phyloP scores from a whole-genome alignment of 1,140 invertebrate species.

The Campoletis sonorensis region DNA sequence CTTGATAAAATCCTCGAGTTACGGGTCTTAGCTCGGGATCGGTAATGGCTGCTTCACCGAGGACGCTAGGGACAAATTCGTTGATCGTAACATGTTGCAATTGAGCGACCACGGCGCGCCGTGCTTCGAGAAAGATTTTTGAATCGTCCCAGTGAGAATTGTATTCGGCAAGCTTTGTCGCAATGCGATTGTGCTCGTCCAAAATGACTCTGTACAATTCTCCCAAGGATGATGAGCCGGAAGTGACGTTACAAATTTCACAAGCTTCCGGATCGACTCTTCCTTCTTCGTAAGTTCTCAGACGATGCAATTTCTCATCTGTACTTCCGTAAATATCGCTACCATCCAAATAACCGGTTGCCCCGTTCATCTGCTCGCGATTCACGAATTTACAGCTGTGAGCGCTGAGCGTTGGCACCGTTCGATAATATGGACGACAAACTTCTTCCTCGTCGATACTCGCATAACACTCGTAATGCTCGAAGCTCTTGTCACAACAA shows the following conservation, averaged over 20 bases:
- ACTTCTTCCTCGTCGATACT: slow-evolving; percentile 65
- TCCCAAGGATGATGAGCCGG: slow-evolving; percentile 71
- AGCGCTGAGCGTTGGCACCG: slow-evolving; percentile 81
- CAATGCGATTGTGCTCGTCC: slow-evolving; percentile 90
- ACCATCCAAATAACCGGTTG: slow-evolving; percentile 91
- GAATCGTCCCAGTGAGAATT: slow-evolving; percentile 93
- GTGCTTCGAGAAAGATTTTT: slow-evolving; percentile 86
- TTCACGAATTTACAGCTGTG: slow-evolving; percentile 82
- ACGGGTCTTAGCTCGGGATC: slow-evolving; percentile 82
- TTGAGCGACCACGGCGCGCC: slow-evolving; percentile 85
- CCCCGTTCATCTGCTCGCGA: slow-evolving; percentile 92
- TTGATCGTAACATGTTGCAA: slow-evolving; percentile 93
- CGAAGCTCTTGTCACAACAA: slow-evolving; percentile 61
- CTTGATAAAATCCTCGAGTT: slow-evolving; percentile 82
- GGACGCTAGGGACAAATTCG: slow-evolving; percentile 88
- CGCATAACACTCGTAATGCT: slow-evolving; percentile 78
- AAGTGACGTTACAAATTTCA: slow-evolving; percentile 74
- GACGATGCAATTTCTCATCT: slow-evolving; percentile 80
- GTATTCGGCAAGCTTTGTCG: slow-evolving; percentile 81
- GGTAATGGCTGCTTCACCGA: slow-evolving; percentile 83
- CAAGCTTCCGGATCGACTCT: slow-evolving; percentile 82
- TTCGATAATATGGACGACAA: slow-evolving; percentile 86
- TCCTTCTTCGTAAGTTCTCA: slow-evolving; percentile 86
- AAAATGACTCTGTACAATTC: slow-evolving; percentile 84
- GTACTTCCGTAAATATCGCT: slow-evolving; percentile 91